Conservation (phyloP, 2,888 invertebrate genomes). For the Agonopterix subpropinquella region DNA sequence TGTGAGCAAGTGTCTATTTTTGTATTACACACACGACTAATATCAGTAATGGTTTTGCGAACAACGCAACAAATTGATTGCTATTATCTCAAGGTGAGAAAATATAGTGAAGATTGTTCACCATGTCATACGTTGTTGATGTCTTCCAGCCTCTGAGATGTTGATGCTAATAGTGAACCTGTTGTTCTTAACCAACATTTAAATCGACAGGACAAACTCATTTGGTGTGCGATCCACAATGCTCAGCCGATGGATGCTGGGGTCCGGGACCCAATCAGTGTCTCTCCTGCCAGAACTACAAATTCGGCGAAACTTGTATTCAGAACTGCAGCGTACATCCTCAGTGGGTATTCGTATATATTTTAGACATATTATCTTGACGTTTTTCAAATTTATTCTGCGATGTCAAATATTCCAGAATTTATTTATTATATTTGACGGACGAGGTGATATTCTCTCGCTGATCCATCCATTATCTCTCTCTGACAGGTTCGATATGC, state of each 20-base stretch:
- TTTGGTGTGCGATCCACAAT: conserved; percentile 90
- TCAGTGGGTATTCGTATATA: conserved; percentile 78
- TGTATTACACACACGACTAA: conserved; percentile 12
- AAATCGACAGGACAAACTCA: conserved; percentile 76
- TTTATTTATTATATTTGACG: too few relatives aligned
- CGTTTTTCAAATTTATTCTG: too few relatives aligned
- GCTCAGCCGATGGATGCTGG: conserved; percentile 96
- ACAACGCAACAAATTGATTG: conserved; percentile 11
- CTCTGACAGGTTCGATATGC: too few relatives aligned
- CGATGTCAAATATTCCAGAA: not conserved
- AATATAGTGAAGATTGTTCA: not conserved
- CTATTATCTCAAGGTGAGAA: not conserved
- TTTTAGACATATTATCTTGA: not conserved
- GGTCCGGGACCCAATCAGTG: conserved; percentile 93
- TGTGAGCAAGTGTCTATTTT: conserved; percentile 13
- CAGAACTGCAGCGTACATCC: conserved; percentile 85
- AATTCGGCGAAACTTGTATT: conserved; percentile 87
- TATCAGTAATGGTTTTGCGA: conserved; percentile 15
- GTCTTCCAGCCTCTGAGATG: not conserved
- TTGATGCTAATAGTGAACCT: not conserved
- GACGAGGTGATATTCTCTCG: too few relatives aligned
- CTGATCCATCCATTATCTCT: too few relatives aligned
- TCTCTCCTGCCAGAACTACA: conserved; percentile 89
- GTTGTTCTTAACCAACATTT: conserved; percentile 31
- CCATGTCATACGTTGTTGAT: not conserved